Evolutionary conservation across 1,140 invertebrate genomes (phyloP), one percentile per base, ranked within the genome.

Genomic region (Varroa destructor): DNA sequence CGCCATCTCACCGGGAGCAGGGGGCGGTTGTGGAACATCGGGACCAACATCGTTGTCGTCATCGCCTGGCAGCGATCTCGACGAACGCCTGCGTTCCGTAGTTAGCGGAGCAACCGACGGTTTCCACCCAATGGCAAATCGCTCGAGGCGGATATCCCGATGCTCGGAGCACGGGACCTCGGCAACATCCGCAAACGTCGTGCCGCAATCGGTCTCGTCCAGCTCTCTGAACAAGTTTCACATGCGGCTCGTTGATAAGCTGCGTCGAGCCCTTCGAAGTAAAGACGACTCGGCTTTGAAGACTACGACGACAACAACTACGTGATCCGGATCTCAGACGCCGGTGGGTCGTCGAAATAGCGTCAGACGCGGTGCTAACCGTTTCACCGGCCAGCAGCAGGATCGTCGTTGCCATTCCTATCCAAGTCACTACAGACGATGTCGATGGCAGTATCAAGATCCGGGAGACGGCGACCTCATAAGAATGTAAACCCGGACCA

Each of bases 211-310:
- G 61, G 82, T 81, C 67, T 83, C 77, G 73, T 82, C 82, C 36
- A 84, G 81, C 75, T 88, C 87, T 73, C 80, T 88, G 74, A 89
- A 89, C 75, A 90, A 90, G 81, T 90, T 91, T 79, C 88, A 90
- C 83, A 86, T 84, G 78, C 85, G 88, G 73, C 83, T 91, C 76
- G 86, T 91, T 73, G 88, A 91, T 78, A 89, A 89, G 80, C 79
- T 91, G 76, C 88, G 88, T 79, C 84, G 86, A 72, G 75, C 74
- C 37, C 70, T 76, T 6, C 71, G 72, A 25, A 43, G 54, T 3
- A 76, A 75, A 64, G 72, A 73, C 54, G 71, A 73, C 55, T 58
- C 56, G 43, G 10, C 36, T 3, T n/a, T 72, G 36, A 72, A 56
- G 46, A 55, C 14, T 25, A 37, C 61, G 5, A 40, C 61, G 61